phyloP scores from a whole-genome alignment of 2,797 vertebrate genomes.

The Schizopygopsis malacanthus region DNA sequence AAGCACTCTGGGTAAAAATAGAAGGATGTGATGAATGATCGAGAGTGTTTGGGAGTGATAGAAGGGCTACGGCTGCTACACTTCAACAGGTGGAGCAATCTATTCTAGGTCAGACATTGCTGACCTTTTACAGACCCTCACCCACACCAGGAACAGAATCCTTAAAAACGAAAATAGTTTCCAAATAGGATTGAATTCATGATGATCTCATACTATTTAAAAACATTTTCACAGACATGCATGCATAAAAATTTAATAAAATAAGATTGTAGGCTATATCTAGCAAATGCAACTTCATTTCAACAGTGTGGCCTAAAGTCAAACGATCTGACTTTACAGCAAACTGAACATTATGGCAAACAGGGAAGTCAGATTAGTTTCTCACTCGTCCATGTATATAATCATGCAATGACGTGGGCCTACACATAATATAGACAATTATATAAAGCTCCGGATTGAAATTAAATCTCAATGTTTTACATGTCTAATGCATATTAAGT shows the following conservation, averaged over 20 bases:
- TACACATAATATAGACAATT: too few species aligned
- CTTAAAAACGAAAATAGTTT: not conserved
- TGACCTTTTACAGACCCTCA: not conserved
- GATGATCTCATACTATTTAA: not conserved
- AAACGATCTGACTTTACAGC: too few species aligned
- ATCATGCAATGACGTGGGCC: too few species aligned
- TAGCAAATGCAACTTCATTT: not conserved
- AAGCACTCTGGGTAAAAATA: slow-evolving; percentile 21
- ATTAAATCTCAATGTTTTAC: too few species aligned
- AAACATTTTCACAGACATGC: not conserved
- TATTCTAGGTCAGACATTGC: not conserved
- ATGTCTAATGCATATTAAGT: too few species aligned
- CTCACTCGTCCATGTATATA: too few species aligned
- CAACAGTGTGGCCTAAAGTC: not conserved
- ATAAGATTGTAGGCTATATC: not conserved
- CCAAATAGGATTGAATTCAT: not conserved
- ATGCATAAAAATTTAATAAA: not conserved
- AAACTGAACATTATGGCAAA: not conserved
- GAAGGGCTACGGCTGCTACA: slow-evolving; percentile 12
- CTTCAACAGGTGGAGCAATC: slow-evolving; percentile 13
- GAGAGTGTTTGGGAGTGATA: slow-evolving; percentile 30
- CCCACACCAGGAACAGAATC: not conserved
- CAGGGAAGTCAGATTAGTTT: too few species aligned
- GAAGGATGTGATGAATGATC: slow-evolving; percentile 12
- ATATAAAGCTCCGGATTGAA: too few species aligned